Conservation (phyloP, 2,113 vertebrate species). For the Trogon surrucura region DNA sequence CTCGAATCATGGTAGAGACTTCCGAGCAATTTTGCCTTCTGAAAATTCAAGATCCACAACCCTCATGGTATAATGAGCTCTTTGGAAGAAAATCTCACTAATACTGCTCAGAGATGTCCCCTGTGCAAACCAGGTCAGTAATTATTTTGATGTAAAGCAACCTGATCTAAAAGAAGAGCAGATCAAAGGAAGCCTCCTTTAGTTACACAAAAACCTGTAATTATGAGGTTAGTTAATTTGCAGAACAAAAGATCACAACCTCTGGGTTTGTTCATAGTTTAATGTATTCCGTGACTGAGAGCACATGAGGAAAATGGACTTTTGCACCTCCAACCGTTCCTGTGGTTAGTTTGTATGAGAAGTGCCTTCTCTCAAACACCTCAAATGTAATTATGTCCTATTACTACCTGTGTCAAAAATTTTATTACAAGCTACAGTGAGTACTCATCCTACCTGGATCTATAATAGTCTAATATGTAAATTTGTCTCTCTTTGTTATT, state of each 20-base stretch:
- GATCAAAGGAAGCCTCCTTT: conserved; percentile 15
- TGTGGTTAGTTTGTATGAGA: neutral
- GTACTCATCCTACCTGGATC: neutral
- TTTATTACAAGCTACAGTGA: conserved; percentile 6
- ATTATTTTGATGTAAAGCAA: neutral
- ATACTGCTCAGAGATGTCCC: neutral
- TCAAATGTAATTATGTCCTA: conserved; percentile 8
- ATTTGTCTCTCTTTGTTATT: conserved; percentile 19
- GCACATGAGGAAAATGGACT: neutral
- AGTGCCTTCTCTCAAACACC: neutral
- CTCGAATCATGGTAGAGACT: neutral
- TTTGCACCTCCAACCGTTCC: conserved; percentile 7
- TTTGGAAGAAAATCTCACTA: neutral
- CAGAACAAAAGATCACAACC: conserved; percentile 11
- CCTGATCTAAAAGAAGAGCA: neutral
- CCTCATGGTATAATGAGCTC: neutral
- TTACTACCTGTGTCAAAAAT: conserved; percentile 32
- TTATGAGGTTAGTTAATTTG: conserved; percentile 24
- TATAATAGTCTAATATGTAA: neutral
- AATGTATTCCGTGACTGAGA: neutral
- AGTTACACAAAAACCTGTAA: neutral
- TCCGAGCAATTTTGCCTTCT: neutral
- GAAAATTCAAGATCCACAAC: conserved; percentile 18
- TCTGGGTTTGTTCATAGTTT: conserved; percentile 17
- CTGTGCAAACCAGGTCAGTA: neutral